Percentiles rank a stretch among this genome's conserved stretches.
Conservation (phyloP, 2,113 vertebrate species). For the Oplegnathus fasciatus region DNA sequence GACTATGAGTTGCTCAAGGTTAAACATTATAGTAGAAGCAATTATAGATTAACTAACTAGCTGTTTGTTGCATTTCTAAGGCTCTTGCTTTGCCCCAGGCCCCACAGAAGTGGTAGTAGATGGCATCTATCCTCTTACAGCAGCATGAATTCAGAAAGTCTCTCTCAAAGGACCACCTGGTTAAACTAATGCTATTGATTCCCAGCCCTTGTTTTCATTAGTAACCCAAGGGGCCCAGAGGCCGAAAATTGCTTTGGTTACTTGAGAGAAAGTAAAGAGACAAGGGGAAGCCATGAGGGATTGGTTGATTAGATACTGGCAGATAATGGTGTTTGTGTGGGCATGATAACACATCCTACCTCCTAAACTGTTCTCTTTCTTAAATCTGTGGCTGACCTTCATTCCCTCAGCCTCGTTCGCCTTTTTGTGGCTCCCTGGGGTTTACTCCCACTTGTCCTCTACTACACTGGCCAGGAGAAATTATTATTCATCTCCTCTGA, state of each 20-base stretch:
- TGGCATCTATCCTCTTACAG: slow-evolving; percentile 6
- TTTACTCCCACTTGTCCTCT: slow-evolving; percentile 51
- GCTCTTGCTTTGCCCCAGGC: not conserved
- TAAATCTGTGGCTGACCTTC: slow-evolving; percentile 53
- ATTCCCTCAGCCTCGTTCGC: slow-evolving; percentile 35
- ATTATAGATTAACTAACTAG: slow-evolving; percentile 53
- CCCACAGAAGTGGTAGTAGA: not conserved
- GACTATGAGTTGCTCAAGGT: slow-evolving; percentile 36
- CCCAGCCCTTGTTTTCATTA: slow-evolving; percentile 59
- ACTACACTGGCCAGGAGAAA: slow-evolving; percentile 18
- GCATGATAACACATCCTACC: slow-evolving; percentile 55
- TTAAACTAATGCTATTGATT: slow-evolving; percentile 70
- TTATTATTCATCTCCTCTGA: slow-evolving; percentile 30
- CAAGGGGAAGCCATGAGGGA: slow-evolving; percentile 36
- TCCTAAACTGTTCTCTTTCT: slow-evolving; percentile 42
- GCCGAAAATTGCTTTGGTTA: slow-evolving; percentile 61
- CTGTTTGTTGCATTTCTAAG: slow-evolving; percentile 29
- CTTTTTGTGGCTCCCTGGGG: slow-evolving; percentile 36
- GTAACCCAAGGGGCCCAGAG: slow-evolving; percentile 29
- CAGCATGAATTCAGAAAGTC: slow-evolving; percentile 25
- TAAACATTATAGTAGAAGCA: slow-evolving; percentile 60
- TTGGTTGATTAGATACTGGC: slow-evolving; percentile 60
- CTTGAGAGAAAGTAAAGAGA: slow-evolving; percentile 60
- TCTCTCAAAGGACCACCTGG: slow-evolving; percentile 31
- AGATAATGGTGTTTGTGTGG: slow-evolving; percentile 63